Conservation (phyloP, 2,888 invertebrate genomes). For the Patella caerulea region DNA sequence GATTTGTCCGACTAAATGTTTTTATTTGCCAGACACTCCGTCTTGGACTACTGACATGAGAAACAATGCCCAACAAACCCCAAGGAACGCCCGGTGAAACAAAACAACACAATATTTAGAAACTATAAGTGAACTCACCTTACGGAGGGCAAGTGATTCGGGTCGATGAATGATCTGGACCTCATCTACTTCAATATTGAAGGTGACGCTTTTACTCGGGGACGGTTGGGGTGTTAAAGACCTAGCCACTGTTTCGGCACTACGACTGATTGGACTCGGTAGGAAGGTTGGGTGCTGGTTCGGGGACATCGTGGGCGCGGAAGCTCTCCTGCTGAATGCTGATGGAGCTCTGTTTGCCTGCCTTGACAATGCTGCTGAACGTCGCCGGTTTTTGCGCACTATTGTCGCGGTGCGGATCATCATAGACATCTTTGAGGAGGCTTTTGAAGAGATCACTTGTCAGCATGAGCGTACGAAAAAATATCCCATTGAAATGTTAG, state of each 20-base stretch:
- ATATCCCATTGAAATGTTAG: too few relatives aligned
- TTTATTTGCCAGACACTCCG: too few relatives aligned
- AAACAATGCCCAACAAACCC: too few relatives aligned
- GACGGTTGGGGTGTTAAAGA: constrained; percentile 26
- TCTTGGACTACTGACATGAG: too few relatives aligned
- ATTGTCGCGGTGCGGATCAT: constrained; percentile 33
- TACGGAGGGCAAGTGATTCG: constrained; percentile 32
- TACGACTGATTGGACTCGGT: constrained; percentile 40
- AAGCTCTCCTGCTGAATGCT: constrained; percentile 36
- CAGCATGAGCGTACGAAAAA: too few relatives aligned
- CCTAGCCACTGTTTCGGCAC: constrained; percentile 41
- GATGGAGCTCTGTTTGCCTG: neutral
- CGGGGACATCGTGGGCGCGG: constrained; percentile 40
- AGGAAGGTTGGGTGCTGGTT: constrained; percentile 29
- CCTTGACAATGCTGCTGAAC: constrained; percentile 19
- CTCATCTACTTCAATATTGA: constrained; percentile 42
- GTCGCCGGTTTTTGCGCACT: constrained; percentile 36
- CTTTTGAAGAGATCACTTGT: too few relatives aligned
- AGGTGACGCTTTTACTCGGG: constrained; percentile 42
- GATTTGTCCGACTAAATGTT: too few relatives aligned
- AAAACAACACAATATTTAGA: neutral
- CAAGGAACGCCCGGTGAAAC: too few relatives aligned
- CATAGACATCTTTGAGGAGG: constrained; percentile 29
- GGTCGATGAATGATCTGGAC: constrained; percentile 32
- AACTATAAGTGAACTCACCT: constrained; percentile 6